A percentile compares a stretch with the other conserved stretches of the same genome.
Conservation (phyloP, 2,113 vertebrate species). For the Syngnathoides biaculeatus region DNA sequence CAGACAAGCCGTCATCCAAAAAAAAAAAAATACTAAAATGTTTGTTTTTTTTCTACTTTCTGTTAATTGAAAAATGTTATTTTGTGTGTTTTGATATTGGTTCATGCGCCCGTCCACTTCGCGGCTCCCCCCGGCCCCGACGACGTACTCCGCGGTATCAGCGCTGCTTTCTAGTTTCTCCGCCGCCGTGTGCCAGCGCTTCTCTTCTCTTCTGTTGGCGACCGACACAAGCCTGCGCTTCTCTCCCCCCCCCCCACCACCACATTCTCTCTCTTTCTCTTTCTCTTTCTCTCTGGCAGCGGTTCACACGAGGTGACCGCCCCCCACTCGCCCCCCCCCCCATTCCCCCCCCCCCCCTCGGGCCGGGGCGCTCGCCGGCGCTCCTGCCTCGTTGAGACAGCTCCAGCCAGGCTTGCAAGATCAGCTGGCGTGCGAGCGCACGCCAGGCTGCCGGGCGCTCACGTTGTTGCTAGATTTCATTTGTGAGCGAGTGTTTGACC, state of each 20-base stretch:
- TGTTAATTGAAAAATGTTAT: neutral
- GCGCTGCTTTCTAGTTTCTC: constrained; percentile 71
- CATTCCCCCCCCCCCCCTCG: constrained; percentile 34
- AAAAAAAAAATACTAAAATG: neutral
- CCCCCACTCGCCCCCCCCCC: constrained; percentile 9
- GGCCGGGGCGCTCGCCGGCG: constrained; percentile 52
- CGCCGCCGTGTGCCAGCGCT: constrained; percentile 44
- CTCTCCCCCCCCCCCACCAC: constrained; percentile 11
- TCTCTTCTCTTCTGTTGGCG: constrained; percentile 31
- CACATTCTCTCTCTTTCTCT: neutral
- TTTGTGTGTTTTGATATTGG: neutral
- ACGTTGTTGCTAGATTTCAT: constrained; percentile 74
- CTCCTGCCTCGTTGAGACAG: constrained; percentile 70
- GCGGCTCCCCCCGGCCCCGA: constrained; percentile 12
- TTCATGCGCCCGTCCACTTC: constrained; percentile 17
- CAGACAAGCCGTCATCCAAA: too few relatives aligned
- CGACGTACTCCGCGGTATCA: constrained; percentile 33
- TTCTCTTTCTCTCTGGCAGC: neutral
- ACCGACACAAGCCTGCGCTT: constrained; percentile 42
- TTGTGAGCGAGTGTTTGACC: constrained; percentile 72
- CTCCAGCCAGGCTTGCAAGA: constrained; percentile 75
- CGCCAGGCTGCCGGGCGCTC: constrained; percentile 66
- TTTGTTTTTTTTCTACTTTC: neutral
- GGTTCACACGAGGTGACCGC: constrained; percentile 53
- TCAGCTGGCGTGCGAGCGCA: constrained; percentile 71